Evolutionary conservation across 2,888 invertebrate species (phyloP), one percentile per base, ranked within the genome.

Genomic region (Lypha dubia): DNA sequence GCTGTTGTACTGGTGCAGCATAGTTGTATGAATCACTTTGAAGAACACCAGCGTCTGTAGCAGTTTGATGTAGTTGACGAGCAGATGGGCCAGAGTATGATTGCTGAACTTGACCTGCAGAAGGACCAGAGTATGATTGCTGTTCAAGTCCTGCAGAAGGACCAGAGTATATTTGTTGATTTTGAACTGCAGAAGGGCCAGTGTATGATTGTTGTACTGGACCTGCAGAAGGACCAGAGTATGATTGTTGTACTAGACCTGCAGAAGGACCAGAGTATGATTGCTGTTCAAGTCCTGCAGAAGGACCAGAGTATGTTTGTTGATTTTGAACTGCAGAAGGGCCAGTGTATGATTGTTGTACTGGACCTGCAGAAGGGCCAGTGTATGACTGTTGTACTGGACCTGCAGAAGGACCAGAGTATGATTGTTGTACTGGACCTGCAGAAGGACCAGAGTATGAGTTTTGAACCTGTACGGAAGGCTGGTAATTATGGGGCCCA

Each of bases 251-350:
- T 28, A 28, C 28, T 28, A 5, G 28, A 28, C 28, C 28, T 28
- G 63, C 15, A 13, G 67, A 58, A 13, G 86, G 79, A 20, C 68
- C 49, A 11, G 79, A 53, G 15, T 77, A 67, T 0, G 11, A 15
- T 35, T 75, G 84, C 17, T 75, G 56, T 22, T 51, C 56, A 46
- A 74, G 63, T 4, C 53, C 22, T 7, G 28, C 38, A 17, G n/a
- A 13, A 0, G 17, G 13, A 38, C 35, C 4, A 0, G 62, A 4
- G 0, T 32, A 32, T 46, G 53, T 17, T 46, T 79, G 67, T 35
- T 73, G 86, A 41, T 76, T 71, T 2, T 82, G 65, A 13, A 56
- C 84, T 0, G 80, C 73, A 2, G 51, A 86, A 0, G 84, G 73
- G 15, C 83, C 86, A 0, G 17, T 1, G 7, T 46, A 73, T 0